Conservation (phyloP, 2,888 invertebrate genomes). For the Notodonta ziczac region DNA sequence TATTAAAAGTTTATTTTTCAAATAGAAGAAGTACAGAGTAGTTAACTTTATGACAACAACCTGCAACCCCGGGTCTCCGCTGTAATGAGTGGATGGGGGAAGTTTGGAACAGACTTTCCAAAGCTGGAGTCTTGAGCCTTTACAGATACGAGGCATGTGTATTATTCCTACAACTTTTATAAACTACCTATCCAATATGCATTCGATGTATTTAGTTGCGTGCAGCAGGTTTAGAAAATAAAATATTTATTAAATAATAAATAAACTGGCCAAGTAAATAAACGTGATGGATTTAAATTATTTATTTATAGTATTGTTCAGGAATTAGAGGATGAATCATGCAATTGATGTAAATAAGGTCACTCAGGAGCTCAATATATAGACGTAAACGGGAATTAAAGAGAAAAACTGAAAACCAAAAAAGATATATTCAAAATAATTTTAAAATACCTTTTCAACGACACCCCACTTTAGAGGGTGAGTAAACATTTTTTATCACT, state of each 20-base stretch:
- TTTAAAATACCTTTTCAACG: too few relatives aligned
- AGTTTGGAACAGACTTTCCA: conserved; percentile 32
- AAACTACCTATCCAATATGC: conserved; percentile 9
- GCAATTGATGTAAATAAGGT: too few relatives aligned
- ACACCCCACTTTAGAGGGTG: too few relatives aligned
- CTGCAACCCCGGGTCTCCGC: conserved; percentile 43
- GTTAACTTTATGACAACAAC: conserved; percentile 60
- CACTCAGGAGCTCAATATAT: too few relatives aligned
- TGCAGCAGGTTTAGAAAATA: neutral
- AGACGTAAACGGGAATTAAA: too few relatives aligned
- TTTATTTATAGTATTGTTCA: too few relatives aligned
- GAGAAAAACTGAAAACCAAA: too few relatives aligned
- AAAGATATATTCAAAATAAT: too few relatives aligned
- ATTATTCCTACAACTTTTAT: conserved; percentile 26
- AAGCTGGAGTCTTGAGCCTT: conserved; percentile 18
- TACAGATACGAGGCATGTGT: conserved; percentile 16
- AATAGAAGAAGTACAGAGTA: conserved; percentile 51
- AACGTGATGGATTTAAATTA: too few relatives aligned
- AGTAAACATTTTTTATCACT: too few relatives aligned
- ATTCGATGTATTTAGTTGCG: neutral
- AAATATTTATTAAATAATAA: neutral
- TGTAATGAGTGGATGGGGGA: conserved; percentile 48
- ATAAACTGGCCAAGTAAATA: too few relatives aligned
- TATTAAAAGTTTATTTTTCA: conserved; percentile 60
- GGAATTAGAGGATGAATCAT: too few relatives aligned